Conservation (phyloP, 1,140 invertebrate genomes). For the Oedothorax gibbosus region DNA sequence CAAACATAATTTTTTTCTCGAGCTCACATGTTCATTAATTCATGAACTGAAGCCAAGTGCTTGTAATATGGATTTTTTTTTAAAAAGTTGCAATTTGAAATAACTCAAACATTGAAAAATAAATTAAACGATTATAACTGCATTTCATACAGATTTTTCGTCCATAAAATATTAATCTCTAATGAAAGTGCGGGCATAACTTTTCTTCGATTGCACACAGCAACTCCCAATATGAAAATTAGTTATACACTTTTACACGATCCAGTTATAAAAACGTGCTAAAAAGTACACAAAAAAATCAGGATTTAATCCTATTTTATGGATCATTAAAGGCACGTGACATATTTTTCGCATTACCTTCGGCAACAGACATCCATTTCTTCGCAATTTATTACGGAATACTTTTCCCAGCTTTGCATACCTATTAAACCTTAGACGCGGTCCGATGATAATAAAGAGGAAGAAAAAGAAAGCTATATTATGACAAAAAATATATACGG, state of each 20-base stretch:
- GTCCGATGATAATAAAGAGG: neutral
- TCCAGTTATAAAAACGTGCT: constrained; percentile 5
- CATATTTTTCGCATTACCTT: constrained; percentile 52
- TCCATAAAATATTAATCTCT: constrained; percentile 23
- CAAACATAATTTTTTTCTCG: too few species aligned
- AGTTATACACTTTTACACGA: constrained; percentile 43
- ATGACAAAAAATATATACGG: constrained; percentile 26
- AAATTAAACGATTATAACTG: too few species aligned
- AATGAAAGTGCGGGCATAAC: neutral
- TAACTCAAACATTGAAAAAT: too few species aligned
- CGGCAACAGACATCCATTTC: constrained; percentile 30
- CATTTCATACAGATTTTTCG: neutral
- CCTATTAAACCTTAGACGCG: constrained; percentile 32
- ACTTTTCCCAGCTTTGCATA: neutral
- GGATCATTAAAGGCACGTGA: constrained; percentile 52
- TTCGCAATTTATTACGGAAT: constrained; percentile 27
- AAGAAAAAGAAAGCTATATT: neutral
- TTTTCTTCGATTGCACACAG: constrained; percentile 1
- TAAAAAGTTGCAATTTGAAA: too few species aligned
- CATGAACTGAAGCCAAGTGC: too few species aligned
- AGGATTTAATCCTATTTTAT: constrained; percentile 52
- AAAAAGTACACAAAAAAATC: constrained; percentile 3
- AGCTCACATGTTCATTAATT: too few species aligned
- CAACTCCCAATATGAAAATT: constrained; percentile 6
- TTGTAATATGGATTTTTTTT: too few species aligned